Base-by-base conservation (phyloP, 2,797 vertebrate species). In the Characodon lateralis region DNA sequence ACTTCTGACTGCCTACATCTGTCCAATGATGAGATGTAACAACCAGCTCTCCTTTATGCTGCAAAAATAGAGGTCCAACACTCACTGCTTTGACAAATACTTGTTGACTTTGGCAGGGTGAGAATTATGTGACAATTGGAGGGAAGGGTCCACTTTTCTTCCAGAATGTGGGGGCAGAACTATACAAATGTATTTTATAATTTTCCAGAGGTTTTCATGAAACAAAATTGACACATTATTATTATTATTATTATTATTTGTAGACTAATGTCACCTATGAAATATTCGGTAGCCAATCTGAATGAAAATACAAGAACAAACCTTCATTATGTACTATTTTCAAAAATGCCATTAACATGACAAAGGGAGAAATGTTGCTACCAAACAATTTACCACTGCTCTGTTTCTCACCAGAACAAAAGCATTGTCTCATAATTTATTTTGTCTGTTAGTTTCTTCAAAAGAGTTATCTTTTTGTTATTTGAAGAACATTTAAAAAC, bases 1-100 rank as follows among this genome's bases (percentile, higher is more conserved):
- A 70, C 41, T 48, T 46, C 48, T 48, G 66, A 48, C 66, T 70
- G 43, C 66, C 66, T 48, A 18, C 43, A 70, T 48, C 66, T 48
- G 28, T 22, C 58, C 48, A 31, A 43, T 53, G 56, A 50, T 18
- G 66, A 70, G 43, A 70, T 8, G 6, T 9, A 48, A 46, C 41
- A 18, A 48, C 2, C 24, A 3, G 66, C 16, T 70, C 24, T 48
- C 46, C 43, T 70, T 70, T 46, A 18, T 46, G 41, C 41, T 48
- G 41, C 43, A 48, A 48, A 70, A 26, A 28, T 3, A 70, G 24
- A 26, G 43, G 14, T 70, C 2, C 6, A 48, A 46, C 41, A 48
- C 24, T 69, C 39, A 14, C 41, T 68, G 9, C 22, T 6, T 41
- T 43, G 65, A 68, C 65, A 68, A 66, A 66, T 41, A 13, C 35